Evolutionary conservation across 2,113 vertebrate species (phyloP), one percentile per base, ranked within the genome.

Genomic region (Cisticola juncidis): DNA sequence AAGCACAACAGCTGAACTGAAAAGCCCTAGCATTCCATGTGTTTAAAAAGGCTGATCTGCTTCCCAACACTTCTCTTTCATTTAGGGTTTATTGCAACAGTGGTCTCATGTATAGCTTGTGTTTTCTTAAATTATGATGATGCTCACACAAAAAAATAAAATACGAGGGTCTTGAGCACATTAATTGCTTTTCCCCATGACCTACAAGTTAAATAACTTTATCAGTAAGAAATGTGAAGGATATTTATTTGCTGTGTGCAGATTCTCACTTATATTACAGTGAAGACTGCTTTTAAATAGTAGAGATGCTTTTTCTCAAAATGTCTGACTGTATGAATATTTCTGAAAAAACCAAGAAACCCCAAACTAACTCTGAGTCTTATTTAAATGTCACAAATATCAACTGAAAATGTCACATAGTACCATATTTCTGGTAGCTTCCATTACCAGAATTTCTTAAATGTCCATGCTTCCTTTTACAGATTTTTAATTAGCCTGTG

Each of bases 351-450:
- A 10, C 14, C 10, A 31, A 29, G 82, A 88, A 66, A 0, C 2
- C 26, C 29, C 5, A 60, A 21, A 76, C 29, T 47, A 77, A 69
- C 60, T 88, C 71, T 40, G 15, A 84, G 26, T 65, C 58, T 71
- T 90, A 38, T 47, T 89, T 91, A 94, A 94, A 95, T 95, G 47
- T 91, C 87, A 69, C 57, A 87, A 72, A 69, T 79, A 95, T 29
- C 18, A 65, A 13, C 84, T 82, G 90, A 65, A 86, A 69, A 81
- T 69, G 26, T 89, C 70, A 11, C 21, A 22, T 51, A 82, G 62
- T 73, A 40, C n/a, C 25, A 54, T 70, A 61, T 91, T 87, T 91
- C 21, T 80, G 45, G 73, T 82, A 77, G 33, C 56, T 92, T 92
- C 62, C 58, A 61, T 91, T 81, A 20, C 16, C 44, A 92, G 73